phyloP scores from a whole-genome alignment of 2,888 invertebrate genomes.

The Bugula neritina region DNA sequence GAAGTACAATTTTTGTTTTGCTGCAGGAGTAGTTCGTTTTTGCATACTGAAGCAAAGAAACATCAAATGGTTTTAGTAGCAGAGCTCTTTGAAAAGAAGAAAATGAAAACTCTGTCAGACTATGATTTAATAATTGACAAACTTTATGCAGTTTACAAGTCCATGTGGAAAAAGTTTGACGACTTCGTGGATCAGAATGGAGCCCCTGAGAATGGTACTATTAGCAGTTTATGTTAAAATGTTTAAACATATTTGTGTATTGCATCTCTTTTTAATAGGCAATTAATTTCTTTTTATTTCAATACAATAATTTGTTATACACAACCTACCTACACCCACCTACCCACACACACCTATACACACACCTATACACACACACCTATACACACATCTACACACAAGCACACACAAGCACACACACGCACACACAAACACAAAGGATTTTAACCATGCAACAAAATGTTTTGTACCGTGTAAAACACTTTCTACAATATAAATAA shows the following conservation, averaged over 20 bases:
- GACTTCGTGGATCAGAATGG: background rate
- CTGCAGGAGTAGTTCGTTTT: background rate
- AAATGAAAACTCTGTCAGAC: background rate
- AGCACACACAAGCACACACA: too few relatives aligned
- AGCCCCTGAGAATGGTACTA: background rate
- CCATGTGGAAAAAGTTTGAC: background rate
- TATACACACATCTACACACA: too few relatives aligned
- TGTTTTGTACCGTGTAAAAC: too few relatives aligned
- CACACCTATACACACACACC: too few relatives aligned
- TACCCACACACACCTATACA: too few relatives aligned
- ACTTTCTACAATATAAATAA: too few relatives aligned
- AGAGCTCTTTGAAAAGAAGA: background rate
- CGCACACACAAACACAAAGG: too few relatives aligned
- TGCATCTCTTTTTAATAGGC: too few relatives aligned
- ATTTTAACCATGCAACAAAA: too few relatives aligned
- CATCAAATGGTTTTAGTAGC: background rate
- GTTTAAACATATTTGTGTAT: background rate
- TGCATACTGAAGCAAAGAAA: background rate
- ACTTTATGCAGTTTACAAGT: background rate
- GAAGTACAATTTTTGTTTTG: background rate
- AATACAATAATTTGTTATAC: too few relatives aligned
- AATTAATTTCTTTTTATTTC: too few relatives aligned
- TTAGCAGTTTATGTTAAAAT: background rate
- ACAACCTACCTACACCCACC: too few relatives aligned
- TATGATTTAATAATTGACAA: background rate